Evolutionary conservation across 2,797 vertebrate species (phyloP).

Genomic region (Phoxinus dragarum): DNA sequence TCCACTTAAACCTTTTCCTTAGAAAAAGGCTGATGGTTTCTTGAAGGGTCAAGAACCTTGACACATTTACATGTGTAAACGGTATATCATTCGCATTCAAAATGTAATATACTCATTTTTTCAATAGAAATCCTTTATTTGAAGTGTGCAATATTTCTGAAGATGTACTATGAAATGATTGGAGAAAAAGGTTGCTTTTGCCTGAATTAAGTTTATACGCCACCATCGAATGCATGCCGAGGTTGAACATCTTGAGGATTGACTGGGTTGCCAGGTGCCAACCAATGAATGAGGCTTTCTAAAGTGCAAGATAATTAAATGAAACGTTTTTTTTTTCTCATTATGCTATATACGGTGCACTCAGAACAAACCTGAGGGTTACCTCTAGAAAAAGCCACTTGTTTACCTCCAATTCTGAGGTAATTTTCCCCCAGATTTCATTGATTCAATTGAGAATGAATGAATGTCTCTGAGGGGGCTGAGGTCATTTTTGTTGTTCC

Average conservation of each 20-base stretch:
- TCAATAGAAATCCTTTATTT: constrained; percentile 52
- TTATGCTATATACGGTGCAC: constrained; percentile 49
- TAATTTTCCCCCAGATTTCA: constrained; percentile 28
- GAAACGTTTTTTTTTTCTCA: constrained; percentile 14
- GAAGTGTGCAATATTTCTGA: constrained; percentile 51
- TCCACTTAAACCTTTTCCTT: constrained; percentile 33
- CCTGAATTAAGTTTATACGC: constrained; percentile 72
- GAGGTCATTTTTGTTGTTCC: constrained; percentile 30
- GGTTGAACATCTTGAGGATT: constrained; percentile 51
- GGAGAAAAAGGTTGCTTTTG: constrained; percentile 68
- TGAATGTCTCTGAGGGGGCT: constrained; percentile 37
- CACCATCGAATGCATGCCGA: constrained; percentile 55
- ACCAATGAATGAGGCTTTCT: constrained; percentile 46
- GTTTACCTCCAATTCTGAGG: constrained; percentile 25
- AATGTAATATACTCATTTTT: constrained; percentile 71
- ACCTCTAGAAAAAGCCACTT: constrained; percentile 12
- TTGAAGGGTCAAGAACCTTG: constrained; percentile 41
- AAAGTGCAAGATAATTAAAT: constrained; percentile 54
- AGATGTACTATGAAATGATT: constrained; percentile 64
- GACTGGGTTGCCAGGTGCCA: constrained; percentile 54
- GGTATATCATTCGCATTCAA: constrained; percentile 57
- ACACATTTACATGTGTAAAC: constrained; percentile 55
- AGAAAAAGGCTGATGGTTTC: constrained; percentile 42
- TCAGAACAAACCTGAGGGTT: constrained; percentile 14
- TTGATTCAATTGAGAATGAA: constrained; percentile 24